These are phyloP conservation scores for Gracilinanus agilis DNA, from an alignment of 2,113 vertebrate genomes.

Conservation along the genomic window DNA sequence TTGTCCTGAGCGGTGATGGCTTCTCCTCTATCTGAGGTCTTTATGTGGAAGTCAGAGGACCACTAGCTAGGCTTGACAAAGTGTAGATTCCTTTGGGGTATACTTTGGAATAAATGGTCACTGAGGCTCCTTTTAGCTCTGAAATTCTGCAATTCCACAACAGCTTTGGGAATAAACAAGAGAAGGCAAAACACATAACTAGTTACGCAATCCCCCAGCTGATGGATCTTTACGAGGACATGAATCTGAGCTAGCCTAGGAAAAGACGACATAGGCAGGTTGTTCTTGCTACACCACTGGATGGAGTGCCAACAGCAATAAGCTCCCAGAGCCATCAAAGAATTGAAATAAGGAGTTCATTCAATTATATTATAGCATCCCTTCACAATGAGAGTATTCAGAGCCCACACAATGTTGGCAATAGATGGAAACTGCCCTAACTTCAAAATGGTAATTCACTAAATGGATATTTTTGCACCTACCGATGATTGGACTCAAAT, in stretches of 20 bases:
- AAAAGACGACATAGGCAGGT: neutral
- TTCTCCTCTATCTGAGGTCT: neutral
- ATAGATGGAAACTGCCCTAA: neutral
- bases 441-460: neutral
- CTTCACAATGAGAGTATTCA: accelerated
- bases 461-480: neutral
- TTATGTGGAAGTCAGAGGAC: neutral
- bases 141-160: neutral
- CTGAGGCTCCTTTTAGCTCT: neutral
- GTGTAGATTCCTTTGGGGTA: neutral
- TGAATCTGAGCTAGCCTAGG: neutral
- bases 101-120: neutral
- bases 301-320: neutral
- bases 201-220: neutral
- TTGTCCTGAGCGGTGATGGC: neutral
- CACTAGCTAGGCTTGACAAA: neutral
- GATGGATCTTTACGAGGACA: neutral
- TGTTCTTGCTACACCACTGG: neutral
- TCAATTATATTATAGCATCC: neutral
- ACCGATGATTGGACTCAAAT: neutral
- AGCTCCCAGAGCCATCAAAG: neutral
- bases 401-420: neutral
- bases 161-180: neutral
- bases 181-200: neutral
- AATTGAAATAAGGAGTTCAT: neutral